Evolutionary conservation across 30 jellyfish, hydroid and myxozoan species (phyloP).

Genomic region (Hydractinia echinata): DNA sequence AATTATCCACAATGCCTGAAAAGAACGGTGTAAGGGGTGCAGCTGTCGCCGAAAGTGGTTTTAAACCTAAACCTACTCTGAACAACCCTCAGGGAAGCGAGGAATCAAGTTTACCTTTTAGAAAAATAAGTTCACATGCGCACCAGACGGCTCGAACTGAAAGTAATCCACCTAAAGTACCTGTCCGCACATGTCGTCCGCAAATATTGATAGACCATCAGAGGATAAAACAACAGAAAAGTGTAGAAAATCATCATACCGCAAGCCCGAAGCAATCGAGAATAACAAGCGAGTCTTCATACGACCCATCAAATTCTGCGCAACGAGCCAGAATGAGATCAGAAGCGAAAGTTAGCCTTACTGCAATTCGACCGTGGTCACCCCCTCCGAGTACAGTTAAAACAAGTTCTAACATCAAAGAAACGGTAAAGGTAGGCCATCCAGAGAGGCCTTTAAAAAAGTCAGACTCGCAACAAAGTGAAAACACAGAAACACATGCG

Average conservation of each 20-base stretch:
- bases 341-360: slow-evolving; percentile 22
- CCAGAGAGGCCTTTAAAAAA: not conserved
- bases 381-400: slow-evolving; percentile 16
- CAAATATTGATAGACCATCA: not conserved
- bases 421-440: slow-evolving; percentile 1
- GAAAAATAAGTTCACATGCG: not conserved
- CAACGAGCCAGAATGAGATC: slow-evolving; percentile 11
- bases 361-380: slow-evolving; percentile 40
- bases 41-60: not conserved
- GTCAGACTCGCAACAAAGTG: not conserved
- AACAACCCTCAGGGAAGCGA: not conserved
- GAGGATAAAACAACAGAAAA: slow-evolving; percentile 13
- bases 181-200: slow-evolving; percentile 29
- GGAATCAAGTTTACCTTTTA: not conserved
- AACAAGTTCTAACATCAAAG: slow-evolving; percentile 25
- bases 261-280: not conserved
- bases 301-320: not conserved
- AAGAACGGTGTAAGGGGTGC: not conserved
- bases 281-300: not conserved
- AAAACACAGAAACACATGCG: not conserved
- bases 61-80: not conserved
- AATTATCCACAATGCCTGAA: slow-evolving; percentile 72
- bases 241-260: not conserved
- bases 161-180: slow-evolving; percentile 31
- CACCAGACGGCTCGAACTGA: not conserved